Percentiles rank a stretch among this genome's conserved stretches.
Conservation (phyloP, 2,797 vertebrate species). For the Tenualosa ilisha region DNA sequence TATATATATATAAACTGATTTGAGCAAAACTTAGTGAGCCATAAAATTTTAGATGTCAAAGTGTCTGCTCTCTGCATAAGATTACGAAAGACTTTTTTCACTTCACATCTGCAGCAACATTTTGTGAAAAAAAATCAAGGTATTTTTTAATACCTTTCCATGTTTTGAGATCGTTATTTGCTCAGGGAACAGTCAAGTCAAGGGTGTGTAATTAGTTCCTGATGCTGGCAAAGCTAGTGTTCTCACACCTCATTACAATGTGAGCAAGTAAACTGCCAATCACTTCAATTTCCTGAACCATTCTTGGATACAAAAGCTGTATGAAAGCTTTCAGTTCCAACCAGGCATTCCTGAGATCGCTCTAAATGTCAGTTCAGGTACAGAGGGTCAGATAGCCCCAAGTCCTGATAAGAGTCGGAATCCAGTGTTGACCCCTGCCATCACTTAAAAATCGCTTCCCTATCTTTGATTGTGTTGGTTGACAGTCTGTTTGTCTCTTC, state of each 20-base stretch:
- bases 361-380: neutral
- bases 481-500: neutral
- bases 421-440: neutral
- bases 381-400: neutral
- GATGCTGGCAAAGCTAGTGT: slow-evolving; percentile 73
- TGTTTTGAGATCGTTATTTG: slow-evolving; percentile 72
- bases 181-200: slow-evolving; percentile 71
- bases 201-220: slow-evolving; percentile 79
- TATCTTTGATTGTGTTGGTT: neutral
- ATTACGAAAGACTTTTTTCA: neutral
- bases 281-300: neutral
- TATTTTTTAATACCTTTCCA: neutral
- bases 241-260: slow-evolving; percentile 44
- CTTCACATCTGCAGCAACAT: neutral
- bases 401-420: neutral
- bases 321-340: neutral
- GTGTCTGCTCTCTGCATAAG: neutral
- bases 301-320: neutral
- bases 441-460: neutral
- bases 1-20: neutral
- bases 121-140: neutral
- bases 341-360: neutral
- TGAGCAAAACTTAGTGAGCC: neutral
- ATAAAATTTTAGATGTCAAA: neutral
- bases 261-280: slow-evolving; percentile 34